A percentile compares a stretch with the other conserved stretches of the same genome.
Conservation (phyloP, 2,113 vertebrate genomes). For the Trochalopteron elliotii region DNA sequence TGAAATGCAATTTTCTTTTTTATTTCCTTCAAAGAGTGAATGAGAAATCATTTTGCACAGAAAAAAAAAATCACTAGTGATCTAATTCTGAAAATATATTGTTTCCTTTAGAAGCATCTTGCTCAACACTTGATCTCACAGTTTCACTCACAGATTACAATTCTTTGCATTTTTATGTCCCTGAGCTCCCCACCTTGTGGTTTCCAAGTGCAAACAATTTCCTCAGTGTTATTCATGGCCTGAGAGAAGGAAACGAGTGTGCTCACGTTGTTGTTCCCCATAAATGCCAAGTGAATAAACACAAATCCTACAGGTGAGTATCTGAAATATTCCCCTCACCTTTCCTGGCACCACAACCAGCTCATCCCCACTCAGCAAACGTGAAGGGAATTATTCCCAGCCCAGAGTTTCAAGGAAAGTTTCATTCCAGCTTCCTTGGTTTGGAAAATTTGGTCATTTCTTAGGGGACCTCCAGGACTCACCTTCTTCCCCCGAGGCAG, state of each 20-base stretch:
- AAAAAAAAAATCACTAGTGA: neutral
- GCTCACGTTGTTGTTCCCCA: neutral
- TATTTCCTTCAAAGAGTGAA: neutral
- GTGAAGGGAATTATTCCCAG: neutral
- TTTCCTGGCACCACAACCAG: neutral
- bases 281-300: conserved; percentile 10
- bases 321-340: neutral
- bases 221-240: conserved; percentile 20
- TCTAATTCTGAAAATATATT: conserved; percentile 15
- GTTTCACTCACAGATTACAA: conserved; percentile 6
- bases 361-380: neutral
- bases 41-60: conserved; percentile 7
- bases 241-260: neutral
- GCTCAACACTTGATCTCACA: neutral
- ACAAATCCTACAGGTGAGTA: neutral
- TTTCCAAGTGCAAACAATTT: conserved; percentile 31
- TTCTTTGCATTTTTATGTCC: conserved; percentile 20
- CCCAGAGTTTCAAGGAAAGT: neutral
- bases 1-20: neutral
- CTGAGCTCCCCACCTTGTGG: neutral
- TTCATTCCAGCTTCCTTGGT: neutral
- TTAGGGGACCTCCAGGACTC: neutral
- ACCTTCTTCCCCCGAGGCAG: neutral
- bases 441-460: neutral
- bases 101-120: conserved; percentile 34